A percentile compares a stretch with the other conserved stretches of the same genome.
These are phyloP conservation scores for Scatophagus argus DNA, from an alignment of 2,113 vertebrate species.

Conservation along the genomic window DNA sequence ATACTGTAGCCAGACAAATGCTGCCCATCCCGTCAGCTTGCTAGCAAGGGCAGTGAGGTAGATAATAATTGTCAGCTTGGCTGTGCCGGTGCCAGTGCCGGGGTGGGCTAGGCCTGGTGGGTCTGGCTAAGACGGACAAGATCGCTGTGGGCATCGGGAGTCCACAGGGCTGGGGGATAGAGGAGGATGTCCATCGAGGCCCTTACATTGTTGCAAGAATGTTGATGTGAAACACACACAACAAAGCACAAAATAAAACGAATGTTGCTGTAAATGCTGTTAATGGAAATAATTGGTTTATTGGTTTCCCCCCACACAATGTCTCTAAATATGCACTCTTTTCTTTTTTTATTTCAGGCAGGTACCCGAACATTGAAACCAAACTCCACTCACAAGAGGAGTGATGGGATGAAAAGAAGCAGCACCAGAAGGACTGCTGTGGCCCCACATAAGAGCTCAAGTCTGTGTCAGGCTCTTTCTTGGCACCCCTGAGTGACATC, in stretches of 20 bases:
- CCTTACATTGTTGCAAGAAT: not conserved
- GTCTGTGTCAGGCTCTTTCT: not conserved
- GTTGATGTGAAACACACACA: not conserved
- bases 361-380: conserved; percentile 25
- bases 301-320: not conserved
- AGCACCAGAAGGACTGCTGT: conserved; percentile 14
- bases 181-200: conserved; percentile 10
- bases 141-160: conserved; percentile 44
- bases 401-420: conserved; percentile 9
- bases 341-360: conserved; percentile 30
- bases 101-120: conserved; percentile 62
- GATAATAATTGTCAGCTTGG: conserved; percentile 78
- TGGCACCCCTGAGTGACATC: conserved; percentile 8
- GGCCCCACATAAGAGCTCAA: not conserved
- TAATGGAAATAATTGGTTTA: not conserved
- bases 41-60: conserved; percentile 79
- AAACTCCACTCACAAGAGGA: not conserved
- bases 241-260: not conserved
- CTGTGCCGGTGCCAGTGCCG: conserved; percentile 60
- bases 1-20: conserved; percentile 66
- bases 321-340: not conserved
- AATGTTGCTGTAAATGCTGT: not conserved
- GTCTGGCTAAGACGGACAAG: conserved; percentile 54
- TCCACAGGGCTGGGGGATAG: conserved; percentile 10
- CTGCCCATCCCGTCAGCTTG: conserved; percentile 77